These are phyloP conservation scores for Rhincodon typus DNA, from an alignment of 2,797 vertebrate species.

Conservation along the genomic window DNA sequence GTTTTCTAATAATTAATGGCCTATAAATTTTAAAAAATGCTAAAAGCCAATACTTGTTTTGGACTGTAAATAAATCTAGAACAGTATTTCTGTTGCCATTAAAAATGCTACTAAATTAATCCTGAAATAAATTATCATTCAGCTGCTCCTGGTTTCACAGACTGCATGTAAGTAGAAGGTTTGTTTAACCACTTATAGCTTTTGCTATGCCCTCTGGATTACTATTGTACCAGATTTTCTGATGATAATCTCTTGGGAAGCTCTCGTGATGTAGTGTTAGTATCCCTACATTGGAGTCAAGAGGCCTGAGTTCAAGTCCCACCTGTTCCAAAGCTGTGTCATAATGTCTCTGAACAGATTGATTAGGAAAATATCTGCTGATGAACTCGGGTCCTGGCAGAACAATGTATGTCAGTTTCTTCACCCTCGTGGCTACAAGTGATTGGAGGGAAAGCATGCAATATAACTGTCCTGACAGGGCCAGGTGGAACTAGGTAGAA, in stretches of 20 bases:
- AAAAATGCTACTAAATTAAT: neutral
- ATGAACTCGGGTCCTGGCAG: neutral
- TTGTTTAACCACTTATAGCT: neutral
- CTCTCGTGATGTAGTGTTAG: no score
- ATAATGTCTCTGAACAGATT: no score
- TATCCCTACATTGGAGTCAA: no score
- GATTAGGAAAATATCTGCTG: no score
- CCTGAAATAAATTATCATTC: neutral
- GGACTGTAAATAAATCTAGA: neutral
- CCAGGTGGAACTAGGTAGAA: neutral
- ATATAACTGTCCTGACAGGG: neutral
- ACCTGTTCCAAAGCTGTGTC: no score
- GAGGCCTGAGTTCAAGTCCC: no score
- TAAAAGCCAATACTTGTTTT: neutral
- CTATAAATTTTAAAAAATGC: neutral
- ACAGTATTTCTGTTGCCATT: neutral
- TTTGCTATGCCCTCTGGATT: neutral
- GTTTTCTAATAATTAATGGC: neutral
- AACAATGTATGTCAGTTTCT: neutral
- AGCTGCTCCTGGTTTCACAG: neutral
- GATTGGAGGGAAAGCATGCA: neutral
- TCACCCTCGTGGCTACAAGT: neutral
- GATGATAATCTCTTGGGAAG: neutral
- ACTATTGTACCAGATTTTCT: neutral
- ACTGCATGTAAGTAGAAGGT: neutral